Percentiles rank a stretch among this genome's conserved stretches.
These are phyloP conservation scores for Petrocephalus sullivani DNA, from an alignment of 2,797 vertebrate genomes.

Conservation along the genomic window DNA sequence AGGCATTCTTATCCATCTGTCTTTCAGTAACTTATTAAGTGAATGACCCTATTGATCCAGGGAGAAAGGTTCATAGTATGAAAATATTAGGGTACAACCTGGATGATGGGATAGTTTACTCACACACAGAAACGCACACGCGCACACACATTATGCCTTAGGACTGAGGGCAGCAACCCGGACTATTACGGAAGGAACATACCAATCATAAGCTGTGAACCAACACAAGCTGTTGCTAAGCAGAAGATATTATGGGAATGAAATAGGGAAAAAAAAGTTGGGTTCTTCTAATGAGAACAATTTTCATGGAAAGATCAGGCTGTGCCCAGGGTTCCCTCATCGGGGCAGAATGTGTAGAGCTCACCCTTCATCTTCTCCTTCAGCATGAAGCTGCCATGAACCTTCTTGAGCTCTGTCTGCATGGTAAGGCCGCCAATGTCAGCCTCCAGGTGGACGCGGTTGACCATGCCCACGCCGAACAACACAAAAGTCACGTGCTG, in stretches of 20 bases:
- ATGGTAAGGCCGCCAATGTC: conserved; percentile 96
- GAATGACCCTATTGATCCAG: not conserved
- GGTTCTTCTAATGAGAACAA: not conserved
- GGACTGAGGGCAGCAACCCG: not conserved
- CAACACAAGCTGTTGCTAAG: not conserved
- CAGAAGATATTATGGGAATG: not conserved
- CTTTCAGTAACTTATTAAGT: not conserved
- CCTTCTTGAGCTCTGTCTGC: conserved; percentile 96
- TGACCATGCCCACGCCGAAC: conserved; percentile 97
- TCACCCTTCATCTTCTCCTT: conserved; percentile 99
- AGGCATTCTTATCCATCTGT: not conserved
- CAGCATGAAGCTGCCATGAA: conserved; percentile 94
- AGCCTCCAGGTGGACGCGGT: conserved; percentile 92
- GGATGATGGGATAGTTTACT: not conserved
- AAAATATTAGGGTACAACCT: not conserved
- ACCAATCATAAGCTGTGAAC: not conserved
- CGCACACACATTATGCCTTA: not conserved
- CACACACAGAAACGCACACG: not conserved
- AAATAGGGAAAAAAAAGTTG: not conserved
- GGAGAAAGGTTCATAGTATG: not conserved
- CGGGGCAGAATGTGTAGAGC: not conserved
- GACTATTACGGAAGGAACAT: not conserved
- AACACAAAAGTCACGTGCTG: conserved; percentile 94
- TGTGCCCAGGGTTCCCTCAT: not conserved
- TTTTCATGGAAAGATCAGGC: not conserved